phyloP scores from a whole-genome alignment of 2,113 vertebrate species.

The Rallus limicola region DNA sequence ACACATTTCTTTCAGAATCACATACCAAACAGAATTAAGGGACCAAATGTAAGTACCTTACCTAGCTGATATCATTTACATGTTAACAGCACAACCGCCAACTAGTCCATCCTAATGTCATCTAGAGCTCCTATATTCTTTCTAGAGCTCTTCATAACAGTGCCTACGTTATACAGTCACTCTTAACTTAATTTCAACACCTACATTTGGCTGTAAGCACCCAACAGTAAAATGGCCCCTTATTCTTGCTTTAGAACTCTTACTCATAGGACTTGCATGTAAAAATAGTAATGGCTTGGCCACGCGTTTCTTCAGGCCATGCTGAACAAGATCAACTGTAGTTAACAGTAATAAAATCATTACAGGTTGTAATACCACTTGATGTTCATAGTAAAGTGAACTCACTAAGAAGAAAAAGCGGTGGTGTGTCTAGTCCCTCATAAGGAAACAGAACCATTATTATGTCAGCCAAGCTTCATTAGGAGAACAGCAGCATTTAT shows the following conservation, averaged over 20 bases:
- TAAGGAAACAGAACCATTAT: constrained; percentile 12
- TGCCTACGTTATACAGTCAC: not conserved
- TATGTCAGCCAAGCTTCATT: constrained; percentile 11
- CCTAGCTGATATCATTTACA: not conserved
- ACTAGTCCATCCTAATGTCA: not conserved
- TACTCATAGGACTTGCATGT: not conserved
- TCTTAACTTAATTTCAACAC: not conserved
- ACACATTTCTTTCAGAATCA: not conserved
- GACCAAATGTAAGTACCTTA: not conserved
- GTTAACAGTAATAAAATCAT: constrained; percentile 26
- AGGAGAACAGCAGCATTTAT: not conserved
- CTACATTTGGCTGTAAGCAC: not conserved
- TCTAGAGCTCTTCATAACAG: not conserved
- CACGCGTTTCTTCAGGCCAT: not conserved
- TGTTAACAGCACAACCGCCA: not conserved
- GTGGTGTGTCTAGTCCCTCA: not conserved
- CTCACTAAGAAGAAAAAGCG: constrained; percentile 10
- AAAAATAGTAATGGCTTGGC: not conserved
- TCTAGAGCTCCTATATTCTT: not conserved
- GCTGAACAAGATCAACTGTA: constrained; percentile 28
- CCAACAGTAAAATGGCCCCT: not conserved
- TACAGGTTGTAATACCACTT: not conserved
- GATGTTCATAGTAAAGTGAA: constrained; percentile 14
- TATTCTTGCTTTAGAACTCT: not conserved
- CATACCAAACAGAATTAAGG: not conserved